Conservation (phyloP, 2,113 vertebrate genomes). For the Corythornis madagascariensis region DNA sequence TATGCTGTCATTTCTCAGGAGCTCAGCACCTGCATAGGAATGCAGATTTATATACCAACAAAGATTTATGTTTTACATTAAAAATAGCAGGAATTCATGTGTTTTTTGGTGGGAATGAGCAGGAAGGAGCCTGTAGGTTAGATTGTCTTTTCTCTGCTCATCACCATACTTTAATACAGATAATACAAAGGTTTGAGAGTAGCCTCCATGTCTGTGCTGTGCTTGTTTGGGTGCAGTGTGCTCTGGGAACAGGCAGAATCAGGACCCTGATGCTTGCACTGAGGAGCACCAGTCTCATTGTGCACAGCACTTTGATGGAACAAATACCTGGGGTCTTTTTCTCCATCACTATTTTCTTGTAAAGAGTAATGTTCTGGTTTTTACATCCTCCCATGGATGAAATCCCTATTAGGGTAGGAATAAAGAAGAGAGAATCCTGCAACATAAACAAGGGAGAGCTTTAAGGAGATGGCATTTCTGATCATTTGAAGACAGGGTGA, state of each 20-base stretch:
- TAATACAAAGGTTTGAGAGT: neutral
- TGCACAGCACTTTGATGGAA: neutral
- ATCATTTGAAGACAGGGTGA: neutral
- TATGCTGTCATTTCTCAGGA: neutral
- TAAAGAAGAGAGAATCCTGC: neutral
- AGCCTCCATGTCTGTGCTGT: neutral
- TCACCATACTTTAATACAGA: neutral
- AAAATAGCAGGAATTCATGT: neutral
- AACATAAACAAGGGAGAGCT: neutral
- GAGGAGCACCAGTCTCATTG: neutral
- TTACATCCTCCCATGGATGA: neutral
- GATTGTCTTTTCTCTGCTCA: neutral
- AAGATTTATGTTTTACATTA: neutral
- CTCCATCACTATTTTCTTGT: neutral
- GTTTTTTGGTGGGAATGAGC: neutral
- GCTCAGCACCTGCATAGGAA: neutral
- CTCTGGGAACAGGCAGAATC: neutral
- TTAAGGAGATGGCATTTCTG: neutral
- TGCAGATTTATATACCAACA: neutral
- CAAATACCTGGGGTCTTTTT: neutral
- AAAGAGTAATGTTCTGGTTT: neutral
- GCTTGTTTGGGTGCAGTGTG: neutral
- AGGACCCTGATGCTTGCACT: neutral
- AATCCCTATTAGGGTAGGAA: neutral
- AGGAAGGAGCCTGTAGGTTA: neutral